Base-by-base conservation (phyloP, 2,797 vertebrate species). In the Anabas testudineus region DNA sequence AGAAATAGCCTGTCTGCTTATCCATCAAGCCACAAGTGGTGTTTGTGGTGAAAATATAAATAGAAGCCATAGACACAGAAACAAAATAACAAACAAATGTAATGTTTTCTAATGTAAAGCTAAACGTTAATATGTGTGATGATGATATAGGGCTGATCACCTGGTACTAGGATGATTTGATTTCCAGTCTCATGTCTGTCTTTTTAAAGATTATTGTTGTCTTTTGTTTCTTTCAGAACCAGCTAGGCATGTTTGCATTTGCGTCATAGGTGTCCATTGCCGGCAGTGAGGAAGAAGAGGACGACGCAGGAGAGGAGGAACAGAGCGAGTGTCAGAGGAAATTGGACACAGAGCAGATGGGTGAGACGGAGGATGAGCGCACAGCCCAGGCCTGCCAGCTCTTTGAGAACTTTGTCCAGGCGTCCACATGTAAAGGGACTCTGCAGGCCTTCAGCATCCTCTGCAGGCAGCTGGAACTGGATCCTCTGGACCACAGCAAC, bases 401-500 rank as follows among this genome's bases (percentile, higher is more conserved):
- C 42, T 99, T 98, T 74, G 97, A 99, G 92, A 98, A 95, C 91
- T 98, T 99, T n/a, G 93, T 99, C 56, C 95, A 97, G 91, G 94
- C 97, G 0, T 94, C 96, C 68, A 99, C 98, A 0, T 99, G 97
- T 81, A 98, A 98, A 90, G 96, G 97, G 54, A 97, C 97, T 12
- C 94, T 99, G 52, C 97, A 98, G 90, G 96, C 98, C 71, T 99
- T 99, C 82, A 96, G 94, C 83, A 96, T 98, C 86, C 95, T 99
- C 42, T 97, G 95, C 55, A 93, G 96, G 24, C 95, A 97, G 82
- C 94, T 99, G 87, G 95, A 96, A 12, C 94, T 99, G 24, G 95
- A 99, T 68, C 96, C 95, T 1, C 85, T 93, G 76, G 96, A 99
- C 88, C 90, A 96, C 69, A 89, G 86, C 74, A 93, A 90, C 90